These are phyloP conservation scores for Megalopta genalis DNA, from an alignment of 1,140 invertebrate species.

Conservation along the genomic window DNA sequence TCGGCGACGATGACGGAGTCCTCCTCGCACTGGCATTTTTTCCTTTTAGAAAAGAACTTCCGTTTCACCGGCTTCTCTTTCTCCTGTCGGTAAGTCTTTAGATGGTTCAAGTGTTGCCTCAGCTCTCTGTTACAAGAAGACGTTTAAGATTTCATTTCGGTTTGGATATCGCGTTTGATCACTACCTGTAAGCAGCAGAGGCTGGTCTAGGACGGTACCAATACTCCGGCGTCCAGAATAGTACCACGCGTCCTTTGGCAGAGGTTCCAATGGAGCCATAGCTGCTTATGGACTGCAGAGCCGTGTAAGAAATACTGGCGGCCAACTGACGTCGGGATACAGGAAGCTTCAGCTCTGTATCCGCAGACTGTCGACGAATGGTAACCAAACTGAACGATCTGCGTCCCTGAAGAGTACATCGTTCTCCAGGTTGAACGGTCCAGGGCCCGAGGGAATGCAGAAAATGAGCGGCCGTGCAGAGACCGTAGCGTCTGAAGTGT, in stretches of 20 bases:
- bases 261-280: constrained; percentile 43
- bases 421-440: constrained; percentile 77
- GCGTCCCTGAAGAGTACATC: constrained; percentile 74
- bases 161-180: background rate
- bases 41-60: constrained; percentile 58
- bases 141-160: too few species aligned
- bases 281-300: constrained; percentile 58
- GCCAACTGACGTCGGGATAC: constrained; percentile 77
- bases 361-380: constrained; percentile 67
- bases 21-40: constrained; percentile 19
- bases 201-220: constrained; percentile 80
- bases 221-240: constrained; percentile 82
- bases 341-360: constrained; percentile 73
- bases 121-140: constrained; percentile 63
- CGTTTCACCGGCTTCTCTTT: constrained; percentile 54
- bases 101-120: constrained; percentile 70
- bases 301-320: constrained; percentile 75
- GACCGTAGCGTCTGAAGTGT: constrained; percentile 76
- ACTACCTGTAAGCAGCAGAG: constrained; percentile 72
- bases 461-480: constrained; percentile 77
- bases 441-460: constrained; percentile 79
- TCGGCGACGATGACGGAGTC: constrained; percentile 30
- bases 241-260: constrained; percentile 66
- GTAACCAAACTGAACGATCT: constrained; percentile 74
- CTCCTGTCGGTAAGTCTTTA: constrained; percentile 58